Evolutionary conservation across 2,113 vertebrate genomes (phyloP), one percentile per base, ranked within the genome.

Genomic region (Phainopepla nitens): DNA sequence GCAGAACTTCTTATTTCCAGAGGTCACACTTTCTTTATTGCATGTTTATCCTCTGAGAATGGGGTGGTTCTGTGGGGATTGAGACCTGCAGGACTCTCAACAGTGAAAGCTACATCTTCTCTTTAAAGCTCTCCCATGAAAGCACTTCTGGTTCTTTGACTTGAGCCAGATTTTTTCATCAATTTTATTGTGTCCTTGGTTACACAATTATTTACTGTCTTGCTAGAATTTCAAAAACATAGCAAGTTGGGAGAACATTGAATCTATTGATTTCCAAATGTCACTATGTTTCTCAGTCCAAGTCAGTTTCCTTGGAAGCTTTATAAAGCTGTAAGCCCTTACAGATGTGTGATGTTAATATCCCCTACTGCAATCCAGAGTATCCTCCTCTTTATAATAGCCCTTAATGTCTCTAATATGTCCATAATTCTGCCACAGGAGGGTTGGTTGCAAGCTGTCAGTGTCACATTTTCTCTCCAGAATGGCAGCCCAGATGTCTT

Each of bases 1-100:
- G 95, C 90, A 97, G 95, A 90, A 95, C 76, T 80, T 87, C 82
- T 96, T 95, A 71, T 97, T 97, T 97, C 92, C 92, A 96, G 92
- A 93, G 94, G 96, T 98, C 90, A 95, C 88, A 82, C 93, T 97
- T 95, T 61, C 91, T 66, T 89, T 97, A 96, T 83, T 44, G 11
- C 42, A 2, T 89, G 79, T 97, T 97, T 97, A 66, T 92, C 78
- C 68, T 85, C 71, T 75, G 80, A 86, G 70, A 29, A 56, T 58
- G 50, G 47, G 68, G 83, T 78, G 65, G 87, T 95, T 93, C 81
- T 86, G 76, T 86, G 65, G 83, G 90, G 92, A 86, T 57, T 91
- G 82, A 90, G 78, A 65, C 36, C 58, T 64, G 27, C 4, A 6
- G 60, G 39, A 66, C 51, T 70, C 15, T 2, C 18, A 66, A 4